Conservation (phyloP, 2,113 vertebrate genomes). For the Brachyhypopomus occidentalis region DNA sequence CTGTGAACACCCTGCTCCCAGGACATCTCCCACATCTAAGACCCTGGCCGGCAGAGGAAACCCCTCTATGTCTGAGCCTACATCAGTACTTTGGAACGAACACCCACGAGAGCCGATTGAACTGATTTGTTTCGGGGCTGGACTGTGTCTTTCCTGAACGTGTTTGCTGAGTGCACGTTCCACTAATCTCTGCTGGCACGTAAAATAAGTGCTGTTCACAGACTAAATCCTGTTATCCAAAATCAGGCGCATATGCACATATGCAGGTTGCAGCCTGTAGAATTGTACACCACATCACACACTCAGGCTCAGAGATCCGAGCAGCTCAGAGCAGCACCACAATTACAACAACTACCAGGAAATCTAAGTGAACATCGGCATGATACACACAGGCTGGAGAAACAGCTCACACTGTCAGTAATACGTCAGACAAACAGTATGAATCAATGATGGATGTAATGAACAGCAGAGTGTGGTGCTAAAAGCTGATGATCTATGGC, state of each 20-base stretch:
- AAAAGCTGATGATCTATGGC: neutral
- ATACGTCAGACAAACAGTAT: neutral
- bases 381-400: neutral
- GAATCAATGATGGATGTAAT: neutral
- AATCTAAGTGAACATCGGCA: constrained; percentile 11
- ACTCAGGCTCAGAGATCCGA: constrained; percentile 25
- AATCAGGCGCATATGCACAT: neutral
- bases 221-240: neutral
- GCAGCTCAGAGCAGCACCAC: constrained; percentile 19
- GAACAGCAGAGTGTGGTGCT: neutral
- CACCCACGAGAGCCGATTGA: too few relatives aligned
- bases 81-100: too few relatives aligned
- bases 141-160: too few relatives aligned
- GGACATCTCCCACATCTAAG: neutral
- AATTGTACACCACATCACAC: constrained; percentile 25
- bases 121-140: too few relatives aligned
- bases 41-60: too few relatives aligned
- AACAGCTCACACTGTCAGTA: neutral
- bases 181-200: neutral
- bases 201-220: neutral
- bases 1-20: neutral
- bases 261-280: neutral
- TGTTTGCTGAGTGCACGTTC: neutral
- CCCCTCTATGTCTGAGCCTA: too few relatives aligned
- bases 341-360: constrained; percentile 42